Percentiles rank a stretch among this genome's conserved stretches.
phyloP scores from a whole-genome alignment of 2,888 invertebrate genomes.

The Lepidocyrtinus sp. region DNA sequence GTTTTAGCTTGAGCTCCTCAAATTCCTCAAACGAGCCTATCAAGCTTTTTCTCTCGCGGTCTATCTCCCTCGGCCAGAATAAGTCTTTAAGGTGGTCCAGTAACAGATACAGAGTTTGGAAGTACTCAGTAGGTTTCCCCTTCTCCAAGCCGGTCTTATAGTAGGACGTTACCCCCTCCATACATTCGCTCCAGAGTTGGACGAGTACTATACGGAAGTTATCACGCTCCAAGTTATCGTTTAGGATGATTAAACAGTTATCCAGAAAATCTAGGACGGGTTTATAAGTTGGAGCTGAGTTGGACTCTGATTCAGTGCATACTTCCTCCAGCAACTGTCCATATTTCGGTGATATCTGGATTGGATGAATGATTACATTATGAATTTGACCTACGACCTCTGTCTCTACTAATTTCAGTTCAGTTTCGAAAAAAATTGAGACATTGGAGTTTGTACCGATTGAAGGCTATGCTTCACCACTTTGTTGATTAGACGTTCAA shows the following conservation, averaged over 20 bases:
- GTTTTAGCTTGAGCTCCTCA: conserved; percentile 9
- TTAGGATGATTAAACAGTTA: conserved; percentile 30
- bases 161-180: not conserved
- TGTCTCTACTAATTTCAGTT: too few relatives aligned
- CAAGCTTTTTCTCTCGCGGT: not conserved
- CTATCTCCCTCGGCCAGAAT: conserved; percentile 42
- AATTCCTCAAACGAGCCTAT: conserved; percentile 21
- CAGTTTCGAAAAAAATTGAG: not conserved
- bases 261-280: conserved; percentile 37
- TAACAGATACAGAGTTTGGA: conserved; percentile 12
- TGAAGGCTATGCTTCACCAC: conserved; percentile 18
- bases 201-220: conserved; percentile 17
- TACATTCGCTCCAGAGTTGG: conserved; percentile 22
- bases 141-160: conserved; percentile 19
- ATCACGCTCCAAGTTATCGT: conserved; percentile 28
- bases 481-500: not conserved
- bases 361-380: too few relatives aligned
- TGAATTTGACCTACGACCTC: too few relatives aligned
- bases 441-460: conserved; percentile 12
- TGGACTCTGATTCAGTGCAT: not conserved
- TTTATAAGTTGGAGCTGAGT: not conserved
- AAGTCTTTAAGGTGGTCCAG: conserved; percentile 17
- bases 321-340: conserved; percentile 31
- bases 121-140: conserved; percentile 32
- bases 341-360: conserved; percentile 28